phyloP scores from a whole-genome alignment of 2,888 invertebrate species.

The Melipona bicolor region DNA sequence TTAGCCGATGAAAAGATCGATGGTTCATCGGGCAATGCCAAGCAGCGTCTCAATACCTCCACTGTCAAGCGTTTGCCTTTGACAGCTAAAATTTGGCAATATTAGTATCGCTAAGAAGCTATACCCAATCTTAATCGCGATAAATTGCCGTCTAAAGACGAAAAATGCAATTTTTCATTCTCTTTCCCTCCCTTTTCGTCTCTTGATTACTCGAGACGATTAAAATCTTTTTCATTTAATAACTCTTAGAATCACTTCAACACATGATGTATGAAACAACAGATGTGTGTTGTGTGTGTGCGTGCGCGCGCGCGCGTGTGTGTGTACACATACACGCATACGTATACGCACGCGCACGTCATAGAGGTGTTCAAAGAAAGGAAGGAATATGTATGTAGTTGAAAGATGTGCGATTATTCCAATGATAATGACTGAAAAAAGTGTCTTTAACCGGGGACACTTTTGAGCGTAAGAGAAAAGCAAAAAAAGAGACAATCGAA shows the following conservation, averaged over 20 bases:
- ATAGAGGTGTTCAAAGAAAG: background rate
- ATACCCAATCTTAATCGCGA: conserved; percentile 26
- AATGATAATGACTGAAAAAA: background rate
- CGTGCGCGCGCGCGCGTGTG: background rate
- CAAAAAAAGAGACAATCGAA: conserved; percentile 1
- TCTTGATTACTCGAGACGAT: background rate
- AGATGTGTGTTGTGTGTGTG: background rate
- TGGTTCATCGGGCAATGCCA: conserved; percentile 83
- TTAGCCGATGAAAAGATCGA: conserved; percentile 78
- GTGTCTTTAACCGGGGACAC: background rate
- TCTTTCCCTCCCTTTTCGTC: background rate
- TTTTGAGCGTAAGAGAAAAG: background rate
- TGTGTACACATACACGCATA: background rate
- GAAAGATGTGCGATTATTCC: background rate
- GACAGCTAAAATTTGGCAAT: conserved; percentile 79
- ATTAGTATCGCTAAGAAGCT: conserved; percentile 73
- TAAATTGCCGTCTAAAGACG: conserved; percentile 36
- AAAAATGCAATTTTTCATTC: conserved; percentile 30
- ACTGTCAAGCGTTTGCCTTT: conserved; percentile 79
- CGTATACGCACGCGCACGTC: too few relatives aligned
- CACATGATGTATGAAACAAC: background rate
- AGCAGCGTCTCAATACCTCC: conserved; percentile 81
- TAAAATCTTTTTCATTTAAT: background rate
- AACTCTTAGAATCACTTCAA: background rate
- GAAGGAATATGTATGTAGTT: background rate